Evolutionary conservation across 2,113 vertebrate species (phyloP), one percentile per base, ranked within the genome.

Genomic region (Pseudopipra pipra): DNA sequence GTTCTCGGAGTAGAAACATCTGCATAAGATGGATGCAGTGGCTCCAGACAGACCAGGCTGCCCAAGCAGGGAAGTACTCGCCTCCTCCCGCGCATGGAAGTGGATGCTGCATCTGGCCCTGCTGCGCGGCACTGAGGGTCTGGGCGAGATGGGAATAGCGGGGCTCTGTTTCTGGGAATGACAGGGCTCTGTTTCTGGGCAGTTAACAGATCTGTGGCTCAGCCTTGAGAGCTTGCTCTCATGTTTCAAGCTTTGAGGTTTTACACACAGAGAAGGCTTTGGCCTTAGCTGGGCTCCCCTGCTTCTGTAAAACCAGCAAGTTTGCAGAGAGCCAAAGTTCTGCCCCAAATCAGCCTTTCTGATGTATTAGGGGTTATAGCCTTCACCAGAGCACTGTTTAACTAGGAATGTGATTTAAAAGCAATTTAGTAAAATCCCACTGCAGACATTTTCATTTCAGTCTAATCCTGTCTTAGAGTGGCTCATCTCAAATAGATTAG

Each of bases 1-100:
- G 54, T 3, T 52, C 18, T 80, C 14, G 4, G 37, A 0, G 0
- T 9, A 19, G 44, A 30, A 73, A 35, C 33, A 5, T 13, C 33
- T 39, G 25, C 0, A 0, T 43, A 1, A 70, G 61, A 22, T 12
- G 54, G 56, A 3, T 0, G 0, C 14, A 2, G 58, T 1, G 1
- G 72, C 58, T 80, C 11, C 2, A 3, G 5, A 43, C 3, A 3
- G 54, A 28, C 21, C 30, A 12, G 14, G 35, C 47, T 23, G 75
- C 7, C 3, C 1, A 1, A 24, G 54, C 6, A 2, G 47, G 72
- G 33, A 44, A 31, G 39, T 47, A 4, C 30, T 58, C 1, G 1
- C 21, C 3, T 1, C 52, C 49, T 76, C 47, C 49, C 33, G 47
- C 37, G 8, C 0, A 0, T 33, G 31, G 25, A 21, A 46, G 5